phyloP scores from a whole-genome alignment of 1,140 invertebrate genomes.

The Apocrypta bakeri region DNA sequence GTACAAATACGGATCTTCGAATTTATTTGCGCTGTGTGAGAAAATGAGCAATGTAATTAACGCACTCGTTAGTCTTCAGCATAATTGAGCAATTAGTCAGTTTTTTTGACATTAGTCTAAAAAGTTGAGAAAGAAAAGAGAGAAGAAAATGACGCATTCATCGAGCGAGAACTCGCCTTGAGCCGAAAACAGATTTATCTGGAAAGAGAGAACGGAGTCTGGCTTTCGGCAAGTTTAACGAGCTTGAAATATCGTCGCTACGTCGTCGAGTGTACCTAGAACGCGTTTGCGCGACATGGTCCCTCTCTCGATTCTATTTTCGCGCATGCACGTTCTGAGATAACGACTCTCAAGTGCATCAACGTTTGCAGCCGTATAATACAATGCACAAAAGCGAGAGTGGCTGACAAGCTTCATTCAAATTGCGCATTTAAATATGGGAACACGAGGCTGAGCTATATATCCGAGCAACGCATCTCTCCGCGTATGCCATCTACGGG shows the following conservation, averaged over 20 bases:
- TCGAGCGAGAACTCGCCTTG: constrained; percentile 12
- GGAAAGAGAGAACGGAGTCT: not conserved
- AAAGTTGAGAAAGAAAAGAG: not conserved
- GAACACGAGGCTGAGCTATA: not conserved
- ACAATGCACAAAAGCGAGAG: too few relatives aligned
- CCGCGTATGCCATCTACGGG: not conserved
- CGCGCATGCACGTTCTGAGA: not conserved
- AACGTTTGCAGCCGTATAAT: too few relatives aligned
- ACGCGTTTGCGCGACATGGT: too few relatives aligned
- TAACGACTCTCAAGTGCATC: not conserved
- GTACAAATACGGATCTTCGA: not conserved
- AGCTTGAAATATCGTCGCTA: constrained; percentile 41
- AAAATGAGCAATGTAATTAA: constrained; percentile 33
- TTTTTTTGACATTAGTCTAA: constrained; percentile 6
- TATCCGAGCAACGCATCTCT: not conserved
- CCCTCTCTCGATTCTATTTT: constrained; percentile 8
- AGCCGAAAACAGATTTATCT: constrained; percentile 48
- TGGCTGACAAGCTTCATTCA: not conserved
- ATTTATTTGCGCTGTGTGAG: constrained; percentile 9
- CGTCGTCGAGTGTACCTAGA: constrained; percentile 13
- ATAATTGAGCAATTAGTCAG: constrained; percentile 47
- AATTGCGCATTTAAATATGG: not conserved
- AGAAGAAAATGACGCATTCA: constrained; percentile 28
- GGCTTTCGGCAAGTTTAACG: constrained; percentile 44
- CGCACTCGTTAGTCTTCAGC: constrained; percentile 26